These are phyloP conservation scores for Eutrigla gurnardus DNA, from an alignment of 2,797 vertebrate genomes.

Conservation along the genomic window DNA sequence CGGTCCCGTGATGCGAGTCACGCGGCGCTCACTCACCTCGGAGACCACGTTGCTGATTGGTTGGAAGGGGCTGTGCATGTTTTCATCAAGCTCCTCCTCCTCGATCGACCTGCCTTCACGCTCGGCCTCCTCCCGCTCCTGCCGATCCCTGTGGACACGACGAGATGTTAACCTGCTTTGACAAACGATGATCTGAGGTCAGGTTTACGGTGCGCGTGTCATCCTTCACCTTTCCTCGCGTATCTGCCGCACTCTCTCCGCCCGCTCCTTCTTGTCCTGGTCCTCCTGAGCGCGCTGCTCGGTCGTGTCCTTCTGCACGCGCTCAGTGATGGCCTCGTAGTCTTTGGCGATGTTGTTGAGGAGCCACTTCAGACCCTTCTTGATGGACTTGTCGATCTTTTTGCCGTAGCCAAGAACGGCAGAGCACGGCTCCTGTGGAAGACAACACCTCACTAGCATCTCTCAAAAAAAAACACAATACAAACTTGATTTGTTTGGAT, in stretches of 20 bases:
- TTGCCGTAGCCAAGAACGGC: slow-evolving; percentile 92
- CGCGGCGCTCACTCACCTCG: slow-evolving; percentile 79
- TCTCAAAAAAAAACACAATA: not conserved
- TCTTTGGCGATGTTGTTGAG: slow-evolving; percentile 93
- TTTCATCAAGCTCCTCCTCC: slow-evolving; percentile 81
- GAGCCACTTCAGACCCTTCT: slow-evolving; percentile 93
- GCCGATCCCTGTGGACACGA: slow-evolving; percentile 76
- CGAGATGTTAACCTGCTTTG: slow-evolving; percentile 12
- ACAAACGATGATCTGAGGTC: not conserved
- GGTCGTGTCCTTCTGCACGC: slow-evolving; percentile 91
- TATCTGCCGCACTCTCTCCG: slow-evolving; percentile 88
- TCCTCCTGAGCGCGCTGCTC: slow-evolving; percentile 92
- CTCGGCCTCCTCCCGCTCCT: slow-evolving; percentile 86
- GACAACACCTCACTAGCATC: not conserved
- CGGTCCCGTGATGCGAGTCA: not conserved
- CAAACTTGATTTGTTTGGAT: not conserved
- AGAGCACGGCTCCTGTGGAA: slow-evolving; percentile 91
- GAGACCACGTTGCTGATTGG: slow-evolving; percentile 88
- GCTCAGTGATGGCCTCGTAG: slow-evolving; percentile 92
- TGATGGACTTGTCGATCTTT: slow-evolving; percentile 95
- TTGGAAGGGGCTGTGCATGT: slow-evolving; percentile 89
- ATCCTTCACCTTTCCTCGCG: slow-evolving; percentile 89
- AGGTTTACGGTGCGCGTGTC: not conserved
- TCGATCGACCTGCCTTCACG: slow-evolving; percentile 73
- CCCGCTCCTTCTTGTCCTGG: slow-evolving; percentile 91